phyloP scores from a whole-genome alignment of 2,113 vertebrate species.

The Nyctereutes procyonoides region DNA sequence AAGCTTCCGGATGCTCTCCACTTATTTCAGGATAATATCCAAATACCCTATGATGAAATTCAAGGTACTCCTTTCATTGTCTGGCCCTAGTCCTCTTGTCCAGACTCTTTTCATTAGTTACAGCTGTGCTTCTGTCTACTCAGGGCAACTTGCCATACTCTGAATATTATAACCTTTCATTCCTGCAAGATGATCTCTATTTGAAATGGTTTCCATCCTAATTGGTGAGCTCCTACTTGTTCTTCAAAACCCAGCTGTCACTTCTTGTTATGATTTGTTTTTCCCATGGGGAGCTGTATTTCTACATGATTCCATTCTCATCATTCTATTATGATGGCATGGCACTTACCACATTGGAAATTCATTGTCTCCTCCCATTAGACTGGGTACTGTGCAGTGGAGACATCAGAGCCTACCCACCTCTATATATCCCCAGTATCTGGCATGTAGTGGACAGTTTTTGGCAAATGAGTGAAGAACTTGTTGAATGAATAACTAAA shows the following conservation, averaged over 20 bases:
- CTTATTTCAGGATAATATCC: not conserved
- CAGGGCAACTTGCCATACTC: not conserved
- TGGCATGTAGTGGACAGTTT: not conserved
- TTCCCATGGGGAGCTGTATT: not conserved
- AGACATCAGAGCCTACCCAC: not conserved
- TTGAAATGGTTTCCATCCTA: slow-evolving; percentile 1
- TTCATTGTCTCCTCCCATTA: not conserved
- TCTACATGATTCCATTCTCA: not conserved
- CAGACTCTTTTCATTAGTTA: not conserved
- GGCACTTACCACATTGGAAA: not conserved
- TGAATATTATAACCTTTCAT: not conserved
- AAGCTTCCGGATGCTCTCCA: not conserved
- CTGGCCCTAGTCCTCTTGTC: slow-evolving; percentile 2
- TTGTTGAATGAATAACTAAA: slow-evolving; percentile 13
- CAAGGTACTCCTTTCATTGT: not conserved
- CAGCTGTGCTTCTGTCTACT: not conserved
- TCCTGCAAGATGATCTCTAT: not conserved
- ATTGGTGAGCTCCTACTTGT: not conserved
- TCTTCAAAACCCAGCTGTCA: slow-evolving; percentile 54
- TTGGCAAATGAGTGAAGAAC: slow-evolving; percentile 27
- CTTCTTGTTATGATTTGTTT: not conserved
- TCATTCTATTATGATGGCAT: not conserved
- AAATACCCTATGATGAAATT: not conserved
- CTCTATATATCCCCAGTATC: not conserved
- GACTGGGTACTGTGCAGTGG: not conserved